Percentiles rank a stretch among this genome's conserved stretches.
Conservation (phyloP, 2,888 invertebrate genomes). For the Quadriops clusia region DNA sequence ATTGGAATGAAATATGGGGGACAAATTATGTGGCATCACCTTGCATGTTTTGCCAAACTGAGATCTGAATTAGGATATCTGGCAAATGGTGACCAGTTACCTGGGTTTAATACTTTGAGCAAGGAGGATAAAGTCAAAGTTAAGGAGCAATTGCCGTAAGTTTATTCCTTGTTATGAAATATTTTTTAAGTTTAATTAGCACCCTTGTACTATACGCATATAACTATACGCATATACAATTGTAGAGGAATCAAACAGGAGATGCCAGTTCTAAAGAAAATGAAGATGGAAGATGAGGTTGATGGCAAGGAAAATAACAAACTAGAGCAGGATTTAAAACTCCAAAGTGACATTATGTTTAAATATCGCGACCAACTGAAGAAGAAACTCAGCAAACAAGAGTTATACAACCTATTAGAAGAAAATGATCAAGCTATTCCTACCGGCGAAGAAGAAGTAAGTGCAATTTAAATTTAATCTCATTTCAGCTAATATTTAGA, state of each 20-base stretch:
- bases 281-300: conserved; percentile 52
- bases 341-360: conserved; percentile 64
- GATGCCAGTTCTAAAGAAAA: conserved; percentile 55
- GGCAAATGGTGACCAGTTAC: conserved; percentile 57
- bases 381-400: conserved; percentile 44
- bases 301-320: conserved; percentile 16
- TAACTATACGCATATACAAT: too few relatives aligned
- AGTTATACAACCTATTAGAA: conserved; percentile 53
- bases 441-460: conserved; percentile 53
- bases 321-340: too few relatives aligned
- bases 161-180: conserved; percentile 19
- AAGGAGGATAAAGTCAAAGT: conserved; percentile 59
- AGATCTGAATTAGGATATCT: conserved; percentile 63
- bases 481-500: not conserved
- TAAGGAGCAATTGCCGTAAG: conserved; percentile 53
- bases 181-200: conserved; percentile 4
- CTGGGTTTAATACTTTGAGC: conserved; percentile 61
- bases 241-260: conserved; percentile 37
- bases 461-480: too few relatives aligned
- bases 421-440: conserved; percentile 62
- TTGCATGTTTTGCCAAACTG: conserved; percentile 75
- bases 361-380: conserved; percentile 52
- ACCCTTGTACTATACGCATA: too few relatives aligned
- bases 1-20: conserved; percentile 73
- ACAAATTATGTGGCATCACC: conserved; percentile 80